Evolutionary conservation across 2,888 invertebrate species (phyloP).

Genomic region (Rosalia funebris): DNA sequence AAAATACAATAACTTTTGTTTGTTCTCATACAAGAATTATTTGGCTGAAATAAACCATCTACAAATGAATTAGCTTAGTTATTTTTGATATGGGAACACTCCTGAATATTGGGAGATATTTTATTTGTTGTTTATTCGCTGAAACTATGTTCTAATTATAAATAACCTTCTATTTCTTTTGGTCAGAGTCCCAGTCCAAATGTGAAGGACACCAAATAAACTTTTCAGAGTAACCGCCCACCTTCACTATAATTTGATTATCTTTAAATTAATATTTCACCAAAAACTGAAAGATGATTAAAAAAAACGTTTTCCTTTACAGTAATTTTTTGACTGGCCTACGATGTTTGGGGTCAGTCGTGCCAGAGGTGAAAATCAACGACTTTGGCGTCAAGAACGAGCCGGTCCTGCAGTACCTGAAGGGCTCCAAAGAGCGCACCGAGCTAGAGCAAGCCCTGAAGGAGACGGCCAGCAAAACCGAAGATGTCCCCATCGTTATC

Average conservation of each 20-base stretch:
- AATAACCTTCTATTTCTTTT: background rate
- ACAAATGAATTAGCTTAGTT: too few relatives aligned
- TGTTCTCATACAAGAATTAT: too few relatives aligned
- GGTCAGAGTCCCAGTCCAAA: too few relatives aligned
- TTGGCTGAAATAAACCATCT: too few relatives aligned
- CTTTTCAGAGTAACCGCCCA: too few relatives aligned
- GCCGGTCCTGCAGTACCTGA: slow-evolving; percentile 82
- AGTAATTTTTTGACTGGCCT: slow-evolving; percentile 49
- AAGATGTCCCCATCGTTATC: slow-evolving; percentile 95
- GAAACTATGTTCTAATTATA: background rate
- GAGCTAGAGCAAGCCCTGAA: slow-evolving; percentile 77
- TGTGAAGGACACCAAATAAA: background rate
- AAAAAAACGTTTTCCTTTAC: background rate
- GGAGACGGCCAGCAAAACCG: slow-evolving; percentile 71
- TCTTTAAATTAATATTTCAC: too few relatives aligned
- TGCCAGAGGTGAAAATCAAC: slow-evolving; percentile 72
- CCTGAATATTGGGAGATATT: too few relatives aligned
- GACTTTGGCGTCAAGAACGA: slow-evolving; percentile 82
- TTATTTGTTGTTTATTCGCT: background rate
- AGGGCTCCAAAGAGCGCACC: slow-evolving; percentile 83
- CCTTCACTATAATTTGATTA: too few relatives aligned
- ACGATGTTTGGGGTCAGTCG: slow-evolving; percentile 72
- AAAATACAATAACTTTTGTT: too few relatives aligned
- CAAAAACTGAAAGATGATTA: too few relatives aligned
- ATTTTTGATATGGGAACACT: too few relatives aligned